phyloP scores from a whole-genome alignment of 2,888 invertebrate genomes.

The Furcula furcula region DNA sequence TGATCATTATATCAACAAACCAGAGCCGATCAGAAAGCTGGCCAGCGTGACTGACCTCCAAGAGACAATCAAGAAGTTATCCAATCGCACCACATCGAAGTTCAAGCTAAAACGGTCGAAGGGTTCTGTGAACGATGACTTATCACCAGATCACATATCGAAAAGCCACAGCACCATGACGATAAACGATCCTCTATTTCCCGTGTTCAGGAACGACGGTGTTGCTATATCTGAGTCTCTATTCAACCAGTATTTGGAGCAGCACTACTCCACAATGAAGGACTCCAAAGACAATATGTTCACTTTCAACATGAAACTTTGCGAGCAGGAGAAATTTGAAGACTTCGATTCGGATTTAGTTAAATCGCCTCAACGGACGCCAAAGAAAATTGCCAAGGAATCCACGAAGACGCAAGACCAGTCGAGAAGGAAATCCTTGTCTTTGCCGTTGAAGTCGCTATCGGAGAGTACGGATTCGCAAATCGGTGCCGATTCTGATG shows the following conservation, averaged over 20 bases:
- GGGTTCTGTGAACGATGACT: conserved; percentile 45
- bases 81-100: conserved; percentile 81
- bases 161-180: conserved; percentile 83
- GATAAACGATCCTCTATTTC: conserved; percentile 90
- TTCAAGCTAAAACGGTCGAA: conserved; percentile 66
- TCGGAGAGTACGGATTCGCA: conserved; percentile 66
- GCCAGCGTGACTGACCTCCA: conserved; percentile 85
- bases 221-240: conserved; percentile 86
- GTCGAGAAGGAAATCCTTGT: conserved; percentile 81
- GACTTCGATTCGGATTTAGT: conserved; percentile 73
- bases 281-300: conserved; percentile 72
- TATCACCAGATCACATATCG: conserved; percentile 47
- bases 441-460: conserved; percentile 87
- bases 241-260: conserved; percentile 86
- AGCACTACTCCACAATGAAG: conserved; percentile 82
- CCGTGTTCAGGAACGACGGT: conserved; percentile 88
- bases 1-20: conserved; percentile 75
- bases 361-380: conserved; percentile 67
- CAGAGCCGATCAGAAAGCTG: conserved; percentile 66
- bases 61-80: conserved; percentile 80
- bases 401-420: conserved; percentile 59
- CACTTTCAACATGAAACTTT: conserved; percentile 59
- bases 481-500: conserved; percentile 53
- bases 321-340: conserved; percentile 69
- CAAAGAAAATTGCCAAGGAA: conserved; percentile 64